Evolutionary conservation across 2,797 vertebrate genomes (phyloP), one percentile per base, ranked within the genome.

Genomic region (Austrolebias charrua): DNA sequence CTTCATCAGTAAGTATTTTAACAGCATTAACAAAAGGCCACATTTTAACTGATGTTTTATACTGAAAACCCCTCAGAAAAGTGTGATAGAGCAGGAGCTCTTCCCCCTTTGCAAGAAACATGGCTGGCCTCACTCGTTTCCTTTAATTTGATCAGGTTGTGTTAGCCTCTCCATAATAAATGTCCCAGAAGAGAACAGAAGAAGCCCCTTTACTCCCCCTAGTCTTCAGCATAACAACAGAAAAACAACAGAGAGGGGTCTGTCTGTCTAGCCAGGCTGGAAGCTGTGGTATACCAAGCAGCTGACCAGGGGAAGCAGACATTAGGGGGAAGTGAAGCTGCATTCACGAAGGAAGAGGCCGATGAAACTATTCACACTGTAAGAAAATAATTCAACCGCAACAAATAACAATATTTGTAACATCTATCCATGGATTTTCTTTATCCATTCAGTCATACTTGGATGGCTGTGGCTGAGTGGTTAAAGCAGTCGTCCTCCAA

Each of bases 101-200:
- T 70, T 16, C 38, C 60, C 19, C 65, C 42, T 42, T 71, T 57
- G 45, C 57, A 42, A 79, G 73, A 78, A 81, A 86, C 76, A 86
- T 81, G 72, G 60, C 76, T 60, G 63, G 56, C 64, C 70, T 75
- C 73, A 68, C 60, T 81, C 69, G 79, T 71, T 42, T 60, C 50
- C 73, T 80, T 79, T 90, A 91, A 91, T 90, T 88, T 84, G 87
- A 90, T 90, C 89, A 91, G 87, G 89, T 91, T 85, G 88, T 80
- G 81, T 82, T 86, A 78, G 84, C 80, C 75, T 85, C 84, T 75
- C 83, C 78, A 83, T 86, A 86, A 88, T 83, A 89, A 85, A 87
- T 81, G 83, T 84, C 83, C 88, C 85, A 85, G 83, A 78, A 80
- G 83, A 86, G 83, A 90, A 91, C 85, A 90, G 87, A 89, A 87